A percentile compares a stretch with the other conserved stretches of the same genome.
These are phyloP conservation scores for Mus musculus DNA, from an alignment of 2,113 vertebrate genomes.

Conservation along the genomic window DNA sequence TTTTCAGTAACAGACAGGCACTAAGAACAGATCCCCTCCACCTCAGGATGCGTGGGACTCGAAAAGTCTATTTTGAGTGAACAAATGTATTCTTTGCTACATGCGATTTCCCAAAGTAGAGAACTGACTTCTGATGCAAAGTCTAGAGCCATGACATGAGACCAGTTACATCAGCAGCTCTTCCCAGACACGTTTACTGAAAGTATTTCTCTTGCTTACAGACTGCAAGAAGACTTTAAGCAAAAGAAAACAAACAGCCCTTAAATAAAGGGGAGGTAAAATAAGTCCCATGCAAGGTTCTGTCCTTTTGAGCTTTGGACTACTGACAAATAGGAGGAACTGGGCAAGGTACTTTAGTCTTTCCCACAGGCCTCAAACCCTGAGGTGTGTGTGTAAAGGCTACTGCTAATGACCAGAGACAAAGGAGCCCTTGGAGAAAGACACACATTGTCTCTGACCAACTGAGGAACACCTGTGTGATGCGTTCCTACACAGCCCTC, in stretches of 20 bases:
- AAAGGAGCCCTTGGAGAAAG: not conserved
- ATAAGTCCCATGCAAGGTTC: not conserved
- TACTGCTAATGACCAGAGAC: not conserved
- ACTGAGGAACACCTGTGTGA: not conserved
- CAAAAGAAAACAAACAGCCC: slow-evolving; percentile 14
- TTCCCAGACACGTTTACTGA: slow-evolving; percentile 32
- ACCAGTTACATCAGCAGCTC: not conserved
- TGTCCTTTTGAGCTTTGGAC: slow-evolving; percentile 30
- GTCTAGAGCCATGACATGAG: not conserved
- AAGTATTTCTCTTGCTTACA: slow-evolving; percentile 2
- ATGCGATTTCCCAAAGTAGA: slow-evolving; percentile 64
- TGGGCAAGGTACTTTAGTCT: not conserved
- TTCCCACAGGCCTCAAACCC: not conserved
- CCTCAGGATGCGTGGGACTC: slow-evolving; percentile 49
- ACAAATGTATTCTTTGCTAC: slow-evolving; percentile 71
- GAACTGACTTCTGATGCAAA: slow-evolving; percentile 47
- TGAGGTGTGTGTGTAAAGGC: not conserved
- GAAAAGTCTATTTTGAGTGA: slow-evolving; percentile 70
- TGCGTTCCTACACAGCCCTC: not conserved
- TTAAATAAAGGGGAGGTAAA: slow-evolving; percentile 17
- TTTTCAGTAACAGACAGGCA: slow-evolving; percentile 53
- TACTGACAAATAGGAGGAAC: not conserved
- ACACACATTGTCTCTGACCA: not conserved
- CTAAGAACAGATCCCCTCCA: slow-evolving; percentile 4
- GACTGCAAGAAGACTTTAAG: slow-evolving; percentile 30